Conservation (phyloP, 2,888 invertebrate genomes). For the Ganaspis brasiliensis region DNA sequence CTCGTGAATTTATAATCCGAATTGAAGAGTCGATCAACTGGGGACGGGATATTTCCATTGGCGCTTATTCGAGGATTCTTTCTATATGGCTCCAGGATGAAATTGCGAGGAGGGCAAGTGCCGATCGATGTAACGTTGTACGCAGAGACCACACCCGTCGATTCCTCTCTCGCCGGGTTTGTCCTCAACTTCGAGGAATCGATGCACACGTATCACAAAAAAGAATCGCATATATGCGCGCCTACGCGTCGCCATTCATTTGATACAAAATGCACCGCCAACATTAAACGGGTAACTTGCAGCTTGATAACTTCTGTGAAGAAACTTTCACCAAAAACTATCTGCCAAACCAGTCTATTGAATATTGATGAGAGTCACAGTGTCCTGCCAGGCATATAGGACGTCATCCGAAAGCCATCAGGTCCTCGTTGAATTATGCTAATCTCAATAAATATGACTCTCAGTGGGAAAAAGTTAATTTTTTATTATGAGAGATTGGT, state of each 20-base stretch:
- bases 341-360: constrained; percentile 28
- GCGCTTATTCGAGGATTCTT: too few species aligned
- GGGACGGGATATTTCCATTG: too few species aligned
- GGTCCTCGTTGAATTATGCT: not conserved
- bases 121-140: constrained; percentile 19
- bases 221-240: constrained; percentile 20
- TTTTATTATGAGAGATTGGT: too few species aligned
- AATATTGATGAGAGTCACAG: not conserved
- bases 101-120: constrained; percentile 13
- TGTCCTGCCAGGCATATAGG: constrained; percentile 13
- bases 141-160: constrained; percentile 19
- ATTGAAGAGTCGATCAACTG: too few species aligned
- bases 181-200: constrained; percentile 9
- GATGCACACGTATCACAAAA: not conserved
- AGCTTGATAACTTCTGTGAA: constrained; percentile 11
- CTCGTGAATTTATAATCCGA: not conserved
- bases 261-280: constrained; percentile 7
- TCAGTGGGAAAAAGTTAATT: too few species aligned
- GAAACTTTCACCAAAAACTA: constrained; percentile 26
- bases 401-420: not conserved
- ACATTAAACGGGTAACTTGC: constrained; percentile 5
- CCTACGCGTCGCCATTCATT: constrained; percentile 11
- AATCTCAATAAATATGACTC: constrained; percentile 8
- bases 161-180: constrained; percentile 6
- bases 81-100: not conserved